Percentiles rank a stretch among this genome's conserved stretches.
Evolutionary conservation across 2,113 vertebrate species (phyloP).

Genomic region (Gobius niger): DNA sequence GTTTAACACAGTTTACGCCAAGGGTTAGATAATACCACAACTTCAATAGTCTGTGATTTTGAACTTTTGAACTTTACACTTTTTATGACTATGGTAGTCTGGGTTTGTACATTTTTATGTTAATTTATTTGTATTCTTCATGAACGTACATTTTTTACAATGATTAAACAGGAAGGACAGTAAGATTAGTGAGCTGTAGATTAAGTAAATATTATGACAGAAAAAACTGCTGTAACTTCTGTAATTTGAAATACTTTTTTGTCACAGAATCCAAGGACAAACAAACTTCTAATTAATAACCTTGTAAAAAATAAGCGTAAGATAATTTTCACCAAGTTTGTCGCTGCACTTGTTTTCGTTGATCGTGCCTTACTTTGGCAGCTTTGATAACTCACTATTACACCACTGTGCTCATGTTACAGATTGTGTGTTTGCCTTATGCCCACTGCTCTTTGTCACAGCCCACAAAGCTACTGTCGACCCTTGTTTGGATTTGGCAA

Average conservation of each 20-base stretch:
- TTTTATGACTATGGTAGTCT: no score
- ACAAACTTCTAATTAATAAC: background rate
- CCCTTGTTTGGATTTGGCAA: slow-evolving; percentile 43
- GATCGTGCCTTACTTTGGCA: slow-evolving; percentile 37
- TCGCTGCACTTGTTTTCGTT: slow-evolving; percentile 35
- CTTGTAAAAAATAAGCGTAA: background rate
- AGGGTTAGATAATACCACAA: no score
- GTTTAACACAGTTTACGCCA: no score
- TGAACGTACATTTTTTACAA: no score
- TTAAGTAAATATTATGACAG: no score
- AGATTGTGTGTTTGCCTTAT: slow-evolving; percentile 37
- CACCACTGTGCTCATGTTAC: slow-evolving; percentile 36
- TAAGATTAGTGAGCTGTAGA: no score
- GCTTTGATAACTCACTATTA: slow-evolving; percentile 37
- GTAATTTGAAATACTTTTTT: background rate
- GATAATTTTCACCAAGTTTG: background rate
- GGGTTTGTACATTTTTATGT: no score
- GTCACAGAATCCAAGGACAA: background rate
- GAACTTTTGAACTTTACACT: no score
- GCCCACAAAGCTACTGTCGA: slow-evolving; percentile 34
- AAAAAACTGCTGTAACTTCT: no score
- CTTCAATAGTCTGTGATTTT: no score
- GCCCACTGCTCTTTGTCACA: slow-evolving; percentile 56
- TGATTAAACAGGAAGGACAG: no score
- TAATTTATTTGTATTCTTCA: no score